phyloP scores from a whole-genome alignment of 1,140 invertebrate species.

The Eumeta japonica region DNA sequence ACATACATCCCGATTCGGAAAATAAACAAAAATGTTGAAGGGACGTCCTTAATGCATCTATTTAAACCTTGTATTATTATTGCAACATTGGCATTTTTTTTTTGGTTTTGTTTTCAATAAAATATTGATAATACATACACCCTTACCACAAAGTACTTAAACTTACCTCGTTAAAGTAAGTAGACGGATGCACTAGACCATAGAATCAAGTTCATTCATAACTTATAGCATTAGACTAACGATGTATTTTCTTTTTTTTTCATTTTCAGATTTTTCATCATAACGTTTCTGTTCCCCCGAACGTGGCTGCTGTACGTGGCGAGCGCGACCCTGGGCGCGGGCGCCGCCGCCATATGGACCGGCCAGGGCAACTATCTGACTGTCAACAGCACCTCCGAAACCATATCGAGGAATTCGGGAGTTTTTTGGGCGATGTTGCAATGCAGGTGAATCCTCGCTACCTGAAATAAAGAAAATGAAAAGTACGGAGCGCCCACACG shows the following conservation, averaged over 20 bases:
- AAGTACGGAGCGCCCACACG: neutral
- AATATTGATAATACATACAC: too few relatives aligned
- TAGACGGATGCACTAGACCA: too few relatives aligned
- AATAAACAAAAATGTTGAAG: too few relatives aligned
- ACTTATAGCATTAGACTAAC: too few relatives aligned
- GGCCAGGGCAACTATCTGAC: slow-evolving; percentile 94
- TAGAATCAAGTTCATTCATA: too few relatives aligned
- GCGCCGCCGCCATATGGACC: slow-evolving; percentile 87
- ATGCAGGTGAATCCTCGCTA: slow-evolving; percentile 64
- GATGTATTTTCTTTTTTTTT: neutral
- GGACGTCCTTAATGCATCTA: too few relatives aligned
- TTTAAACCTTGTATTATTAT: too few relatives aligned
- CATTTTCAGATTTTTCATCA: slow-evolving; percentile 70
- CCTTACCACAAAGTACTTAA: too few relatives aligned
- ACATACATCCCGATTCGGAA: too few relatives aligned
- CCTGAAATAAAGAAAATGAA: neutral
- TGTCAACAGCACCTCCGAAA: slow-evolving; percentile 80
- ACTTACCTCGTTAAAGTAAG: too few relatives aligned
- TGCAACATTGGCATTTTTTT: too few relatives aligned
- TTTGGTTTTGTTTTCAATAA: too few relatives aligned
- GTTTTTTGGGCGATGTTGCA: slow-evolving; percentile 96
- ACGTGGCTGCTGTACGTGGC: slow-evolving; percentile 79
- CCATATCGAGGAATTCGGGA: slow-evolving; percentile 90
- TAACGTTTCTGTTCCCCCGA: slow-evolving; percentile 80
- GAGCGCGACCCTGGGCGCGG: slow-evolving; percentile 83